phyloP scores from a whole-genome alignment of 2,888 invertebrate species.

The Drosophila demipolita region DNA sequence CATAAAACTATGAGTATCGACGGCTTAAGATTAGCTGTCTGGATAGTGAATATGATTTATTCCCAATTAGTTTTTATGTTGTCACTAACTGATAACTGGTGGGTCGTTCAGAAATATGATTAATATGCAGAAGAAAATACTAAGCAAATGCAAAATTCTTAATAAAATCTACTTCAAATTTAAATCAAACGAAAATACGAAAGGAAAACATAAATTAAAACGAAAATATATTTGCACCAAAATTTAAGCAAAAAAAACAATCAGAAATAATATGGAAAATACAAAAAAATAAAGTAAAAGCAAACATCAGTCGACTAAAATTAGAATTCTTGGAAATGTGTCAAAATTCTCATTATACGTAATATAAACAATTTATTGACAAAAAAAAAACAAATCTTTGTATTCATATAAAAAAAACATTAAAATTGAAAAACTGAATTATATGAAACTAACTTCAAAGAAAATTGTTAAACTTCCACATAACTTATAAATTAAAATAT shows the following conservation, averaged over 20 bases:
- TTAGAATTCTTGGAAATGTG: neutral
- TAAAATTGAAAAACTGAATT: neutral
- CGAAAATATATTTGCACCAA: neutral
- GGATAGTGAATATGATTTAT: conserved; percentile 37
- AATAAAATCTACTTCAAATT: neutral
- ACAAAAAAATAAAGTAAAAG: neutral
- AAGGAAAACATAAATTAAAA: neutral
- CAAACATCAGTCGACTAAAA: neutral
- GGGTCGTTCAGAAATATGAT: neutral
- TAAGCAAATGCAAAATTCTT: neutral
- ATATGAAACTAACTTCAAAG: neutral
- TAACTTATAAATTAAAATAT: neutral
- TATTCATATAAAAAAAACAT: neutral
- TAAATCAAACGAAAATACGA: neutral
- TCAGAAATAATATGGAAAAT: neutral
- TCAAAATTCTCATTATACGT: neutral
- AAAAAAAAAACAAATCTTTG: neutral
- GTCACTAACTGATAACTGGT: conserved; percentile 3
- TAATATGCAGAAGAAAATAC: neutral
- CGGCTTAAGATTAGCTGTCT: conserved; percentile 31
- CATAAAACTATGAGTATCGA: conserved; percentile 24
- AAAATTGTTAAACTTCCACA: neutral
- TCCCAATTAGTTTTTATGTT: conserved; percentile 40
- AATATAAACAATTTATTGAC: neutral
- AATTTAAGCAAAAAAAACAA: neutral